Conservation (phyloP, 2,888 invertebrate genomes). For the Amblyteles armatorius region DNA sequence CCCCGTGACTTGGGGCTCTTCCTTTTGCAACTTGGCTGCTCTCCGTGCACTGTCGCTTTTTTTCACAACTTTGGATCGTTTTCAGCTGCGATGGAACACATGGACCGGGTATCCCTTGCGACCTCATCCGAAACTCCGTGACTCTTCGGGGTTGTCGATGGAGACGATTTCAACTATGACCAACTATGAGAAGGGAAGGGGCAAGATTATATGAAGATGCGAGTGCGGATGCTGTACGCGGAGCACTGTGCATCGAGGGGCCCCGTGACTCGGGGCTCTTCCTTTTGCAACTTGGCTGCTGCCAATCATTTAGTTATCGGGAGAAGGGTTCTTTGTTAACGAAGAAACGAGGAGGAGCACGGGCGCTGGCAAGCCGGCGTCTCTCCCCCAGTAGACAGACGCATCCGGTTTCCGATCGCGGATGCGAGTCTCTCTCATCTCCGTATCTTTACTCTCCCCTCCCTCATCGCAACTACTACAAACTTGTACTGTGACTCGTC, state of each 20-base stretch:
- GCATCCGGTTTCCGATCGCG: slow-evolving; percentile 79
- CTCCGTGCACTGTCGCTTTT: slow-evolving; percentile 2
- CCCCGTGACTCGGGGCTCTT: slow-evolving; percentile 9
- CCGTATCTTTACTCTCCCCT: slow-evolving; percentile 21
- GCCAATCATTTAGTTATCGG: slow-evolving; percentile 81
- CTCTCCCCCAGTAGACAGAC: slow-evolving; percentile 74
- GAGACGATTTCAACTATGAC: background rate
- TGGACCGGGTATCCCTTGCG: background rate
- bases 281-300: slow-evolving; percentile 60
- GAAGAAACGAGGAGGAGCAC: slow-evolving; percentile 57
- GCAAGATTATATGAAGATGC: slow-evolving; percentile 1
- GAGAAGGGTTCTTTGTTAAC: slow-evolving; percentile 75
- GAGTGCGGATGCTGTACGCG: background rate
- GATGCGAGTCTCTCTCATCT: slow-evolving; percentile 57
- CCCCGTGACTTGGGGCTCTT: slow-evolving; percentile 6
- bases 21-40: slow-evolving; percentile 60
- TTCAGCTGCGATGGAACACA: background rate
- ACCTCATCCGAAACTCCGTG: background rate
- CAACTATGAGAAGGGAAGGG: background rate
- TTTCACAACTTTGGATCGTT: slow-evolving; percentile 27
- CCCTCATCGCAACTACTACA: slow-evolving; percentile 21
- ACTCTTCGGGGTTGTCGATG: background rate
- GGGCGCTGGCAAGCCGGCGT: slow-evolving; percentile 31
- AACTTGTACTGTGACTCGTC: slow-evolving; percentile 17
- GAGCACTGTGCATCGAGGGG: background rate